Evolutionary conservation across 2,797 vertebrate species (phyloP), one percentile per base, ranked within the genome.

Genomic region (Antennarius maculatus): DNA sequence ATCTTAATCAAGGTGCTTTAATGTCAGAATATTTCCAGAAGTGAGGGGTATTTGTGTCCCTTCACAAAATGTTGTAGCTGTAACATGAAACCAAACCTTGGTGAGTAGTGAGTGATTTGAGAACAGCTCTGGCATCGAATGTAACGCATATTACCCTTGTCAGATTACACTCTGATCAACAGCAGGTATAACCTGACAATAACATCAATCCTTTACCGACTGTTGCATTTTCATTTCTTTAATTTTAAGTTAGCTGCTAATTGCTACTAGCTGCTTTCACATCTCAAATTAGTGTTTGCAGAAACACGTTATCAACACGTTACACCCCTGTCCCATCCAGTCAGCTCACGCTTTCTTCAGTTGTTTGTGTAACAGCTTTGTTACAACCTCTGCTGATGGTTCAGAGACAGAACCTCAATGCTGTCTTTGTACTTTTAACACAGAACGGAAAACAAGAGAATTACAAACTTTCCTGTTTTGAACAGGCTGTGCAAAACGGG

Each of bases 351-450:
- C 46, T n/a, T 47, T 47, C 13, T n/a, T 15, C 46, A 48, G n/a
- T 18, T 18, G n/a, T 18, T 18, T 39, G 37, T 9, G 37, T 39
- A 39, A n/a, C 10, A 9, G 16, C n/a, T 17, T 48, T 18, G 46
- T 18, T 48, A 10, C 5, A 17, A 4, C 46, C 16, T 18, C 46
- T 48, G 46, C 5, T 17, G n/a, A n/a, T 48, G 46, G 5, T 7
- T 48, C 46, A 15, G 10, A 42, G 10, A 9, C 13, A 14, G 41
- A 42, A 42, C 1, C 41, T 3, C 10, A 42, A 42, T 14, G 15
- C 46, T 47, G 15, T 7, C 46, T 7, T 8, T 17, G 45, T 47
- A 17, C 45, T 16, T 16, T 74, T 61, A 67, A 62, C 48, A 76
- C 76, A 9, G 54, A 17, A 42, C 74, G 76, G 31, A 34, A 34